Percentiles rank a stretch among this genome's conserved stretches.
Conservation (phyloP, 2,797 vertebrate genomes). For the Setipinna tenuifilis region DNA sequence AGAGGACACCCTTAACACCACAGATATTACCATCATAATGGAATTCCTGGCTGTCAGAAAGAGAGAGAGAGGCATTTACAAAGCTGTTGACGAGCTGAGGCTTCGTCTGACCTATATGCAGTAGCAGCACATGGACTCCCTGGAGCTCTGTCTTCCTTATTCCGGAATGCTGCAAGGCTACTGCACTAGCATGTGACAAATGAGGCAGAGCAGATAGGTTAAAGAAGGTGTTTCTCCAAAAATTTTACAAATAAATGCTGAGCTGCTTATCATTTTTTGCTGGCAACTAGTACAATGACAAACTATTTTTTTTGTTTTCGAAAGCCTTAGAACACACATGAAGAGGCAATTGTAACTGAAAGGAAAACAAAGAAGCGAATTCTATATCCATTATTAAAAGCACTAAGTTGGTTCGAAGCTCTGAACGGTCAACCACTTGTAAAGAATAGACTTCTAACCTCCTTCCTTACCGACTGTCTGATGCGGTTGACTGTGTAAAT, state of each 20-base stretch:
- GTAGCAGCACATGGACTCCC: slow-evolving; percentile 11
- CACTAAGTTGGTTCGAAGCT: neutral
- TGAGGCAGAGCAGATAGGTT: neutral
- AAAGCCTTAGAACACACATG: neutral
- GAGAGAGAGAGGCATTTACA: slow-evolving; percentile 47
- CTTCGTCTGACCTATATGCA: slow-evolving; percentile 39
- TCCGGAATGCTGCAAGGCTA: neutral
- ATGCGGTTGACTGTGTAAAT: neutral
- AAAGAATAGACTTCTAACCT: neutral
- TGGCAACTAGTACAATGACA: neutral
- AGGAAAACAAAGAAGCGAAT: neutral
- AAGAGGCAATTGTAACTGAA: neutral
- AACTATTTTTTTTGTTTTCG: neutral
- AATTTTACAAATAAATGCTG: neutral
- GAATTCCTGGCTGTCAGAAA: slow-evolving; percentile 48
- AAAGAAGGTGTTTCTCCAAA: neutral
- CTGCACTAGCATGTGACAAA: neutral
- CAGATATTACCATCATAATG: slow-evolving; percentile 60
- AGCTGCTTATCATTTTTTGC: neutral
- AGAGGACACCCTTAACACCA: slow-evolving; percentile 52
- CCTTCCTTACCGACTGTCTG: neutral
- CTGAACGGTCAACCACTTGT: neutral
- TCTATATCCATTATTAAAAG: neutral
- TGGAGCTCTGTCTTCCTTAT: neutral
- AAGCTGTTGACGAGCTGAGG: slow-evolving; percentile 55